These are phyloP conservation scores for Listronotus oregonensis DNA, from an alignment of 1,140 invertebrate species.

Conservation along the genomic window DNA sequence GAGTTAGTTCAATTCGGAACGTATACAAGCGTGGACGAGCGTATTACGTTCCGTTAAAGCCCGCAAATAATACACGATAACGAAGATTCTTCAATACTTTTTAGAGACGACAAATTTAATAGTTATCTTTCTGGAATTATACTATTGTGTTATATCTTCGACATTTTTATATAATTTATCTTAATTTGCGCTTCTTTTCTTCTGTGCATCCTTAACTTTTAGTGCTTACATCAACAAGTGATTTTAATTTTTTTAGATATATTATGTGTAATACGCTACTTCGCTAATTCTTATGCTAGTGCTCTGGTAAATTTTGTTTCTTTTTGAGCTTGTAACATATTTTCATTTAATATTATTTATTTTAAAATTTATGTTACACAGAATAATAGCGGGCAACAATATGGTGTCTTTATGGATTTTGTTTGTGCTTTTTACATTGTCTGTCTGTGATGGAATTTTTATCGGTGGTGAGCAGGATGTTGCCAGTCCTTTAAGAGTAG, in stretches of 20 bases:
- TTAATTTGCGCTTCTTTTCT: not conserved
- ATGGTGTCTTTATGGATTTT: conserved; percentile 21
- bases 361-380: not conserved
- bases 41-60: conserved; percentile 8
- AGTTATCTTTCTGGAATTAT: no score
- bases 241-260: no score
- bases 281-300: conserved; percentile 11
- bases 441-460: conserved; percentile 49
- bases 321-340: no score
- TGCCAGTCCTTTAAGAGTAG: conserved; percentile 68
- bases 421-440: conserved; percentile 42
- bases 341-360: conserved; percentile 3
- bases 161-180: not conserved
- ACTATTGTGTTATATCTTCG: no score
- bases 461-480: conserved; percentile 62
- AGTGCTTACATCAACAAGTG: conserved; percentile 28
- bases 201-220: not conserved
- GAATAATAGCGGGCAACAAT: not conserved
- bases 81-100: no score
- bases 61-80: not conserved
- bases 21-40: not conserved
- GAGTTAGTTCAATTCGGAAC: conserved; percentile 14
- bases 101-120: no score
- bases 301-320: not conserved
- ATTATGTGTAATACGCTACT: conserved; percentile 12